Conservation (phyloP, 2,797 vertebrate genomes). For the Sphenodon punctatus region DNA sequence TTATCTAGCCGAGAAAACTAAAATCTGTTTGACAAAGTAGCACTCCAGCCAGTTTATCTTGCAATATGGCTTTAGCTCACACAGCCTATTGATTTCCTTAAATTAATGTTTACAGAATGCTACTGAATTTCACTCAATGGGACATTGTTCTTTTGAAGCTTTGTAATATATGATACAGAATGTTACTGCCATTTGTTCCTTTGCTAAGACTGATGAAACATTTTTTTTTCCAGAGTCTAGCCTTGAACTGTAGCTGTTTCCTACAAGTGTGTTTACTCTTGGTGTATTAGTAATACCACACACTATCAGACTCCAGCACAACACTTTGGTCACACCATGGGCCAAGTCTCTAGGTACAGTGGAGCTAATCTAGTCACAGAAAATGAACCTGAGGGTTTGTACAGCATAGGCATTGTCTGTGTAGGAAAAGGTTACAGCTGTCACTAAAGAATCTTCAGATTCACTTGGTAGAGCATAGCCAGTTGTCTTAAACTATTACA, state of each 20-base stretch:
- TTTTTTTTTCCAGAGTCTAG: slow-evolving; percentile 68
- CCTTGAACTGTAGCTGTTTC: slow-evolving; percentile 80
- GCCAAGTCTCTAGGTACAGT: slow-evolving; percentile 29
- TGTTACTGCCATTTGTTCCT: slow-evolving; percentile 75
- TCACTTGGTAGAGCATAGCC: slow-evolving; percentile 14
- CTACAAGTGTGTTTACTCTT: slow-evolving; percentile 77
- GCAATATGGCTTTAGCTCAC: slow-evolving; percentile 87
- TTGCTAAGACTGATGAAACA: slow-evolving; percentile 76
- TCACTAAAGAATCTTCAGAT: slow-evolving; percentile 52
- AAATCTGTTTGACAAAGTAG: slow-evolving; percentile 96
- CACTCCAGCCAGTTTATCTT: slow-evolving; percentile 93
- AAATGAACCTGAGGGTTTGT: slow-evolving; percentile 46
- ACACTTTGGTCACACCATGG: slow-evolving; percentile 32
- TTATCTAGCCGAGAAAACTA: slow-evolving; percentile 89
- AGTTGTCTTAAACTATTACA: slow-evolving; percentile 38
- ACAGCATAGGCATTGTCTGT: background rate
- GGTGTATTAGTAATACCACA: slow-evolving; percentile 71
- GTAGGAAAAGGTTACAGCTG: slow-evolving; percentile 49
- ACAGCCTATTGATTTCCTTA: slow-evolving; percentile 93
- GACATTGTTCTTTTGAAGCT: slow-evolving; percentile 84
- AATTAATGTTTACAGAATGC: slow-evolving; percentile 88
- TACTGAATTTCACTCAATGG: slow-evolving; percentile 81
- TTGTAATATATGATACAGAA: slow-evolving; percentile 71
- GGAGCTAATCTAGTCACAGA: background rate
- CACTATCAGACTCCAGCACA: slow-evolving; percentile 52